Base-by-base conservation (phyloP, 1,140 invertebrate species). In the Drosophila navojoa region DNA sequence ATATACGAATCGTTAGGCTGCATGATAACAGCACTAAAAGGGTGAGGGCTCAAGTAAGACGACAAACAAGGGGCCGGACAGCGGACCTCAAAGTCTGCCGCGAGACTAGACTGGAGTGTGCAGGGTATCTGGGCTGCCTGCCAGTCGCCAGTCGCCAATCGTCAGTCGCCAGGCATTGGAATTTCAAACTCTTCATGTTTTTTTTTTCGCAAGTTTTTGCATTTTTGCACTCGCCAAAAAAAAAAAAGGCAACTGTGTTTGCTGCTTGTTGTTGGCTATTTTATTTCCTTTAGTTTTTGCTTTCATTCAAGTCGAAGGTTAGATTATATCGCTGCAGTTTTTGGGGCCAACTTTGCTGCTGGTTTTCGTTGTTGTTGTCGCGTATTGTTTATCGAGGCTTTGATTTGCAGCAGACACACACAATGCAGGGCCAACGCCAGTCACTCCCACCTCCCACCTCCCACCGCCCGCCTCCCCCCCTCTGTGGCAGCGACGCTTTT, bases 301-400 rank as follows among this genome's bases (percentile, higher is more conserved):
- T 45, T 45, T 45, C 42, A 16, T 87, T 87, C 84, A 87, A 87
- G 84, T 87, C 82, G 82, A 87, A 87, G 82, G 82, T 87, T 87
- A 77, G 57, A 89, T 87, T 79, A 73, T 87, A 86, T 86, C 69
- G 82, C 64, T 71, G 68, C 58, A 67, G 47, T 70, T 70, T 63
- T 55, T 27, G 59, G 49, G 59, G 50, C 40, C 40, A 58, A 42
- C 11, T 10, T 44, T 4, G 27, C 19, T 22, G 19, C 19, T 22
- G 19, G 19, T 22, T 22, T 22, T 5, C 40, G 32, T 40, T 52
- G 54, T 45, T 32, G 7, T 32, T 47, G 57, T 63, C 68, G 80
- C 75, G 70, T 67, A 72, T 87, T 87, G 77, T 85, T 81, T 86
- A 85, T 77, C 40, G 68, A 64, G 70, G 60, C 76, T 86, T 68